Conservation (phyloP, 2,797 vertebrate genomes). For the Otus scops region DNA sequence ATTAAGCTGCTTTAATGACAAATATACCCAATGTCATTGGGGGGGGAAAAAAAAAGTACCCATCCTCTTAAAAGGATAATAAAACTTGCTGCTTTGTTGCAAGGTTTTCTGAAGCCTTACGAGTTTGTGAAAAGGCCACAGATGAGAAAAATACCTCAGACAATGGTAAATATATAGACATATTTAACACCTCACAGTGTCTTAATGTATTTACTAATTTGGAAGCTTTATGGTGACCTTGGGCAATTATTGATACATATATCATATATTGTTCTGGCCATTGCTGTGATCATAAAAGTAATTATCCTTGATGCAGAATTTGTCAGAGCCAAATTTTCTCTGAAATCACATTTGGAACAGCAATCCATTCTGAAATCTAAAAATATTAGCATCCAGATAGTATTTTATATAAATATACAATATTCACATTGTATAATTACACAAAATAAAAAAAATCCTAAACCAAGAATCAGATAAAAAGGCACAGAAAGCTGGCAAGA, state of each 20-base stretch:
- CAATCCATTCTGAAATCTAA: neutral
- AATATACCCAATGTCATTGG: neutral
- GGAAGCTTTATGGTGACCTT: neutral
- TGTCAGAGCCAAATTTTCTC: neutral
- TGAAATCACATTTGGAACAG: neutral
- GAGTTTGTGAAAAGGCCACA: neutral
- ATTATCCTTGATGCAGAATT: neutral
- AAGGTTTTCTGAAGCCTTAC: neutral
- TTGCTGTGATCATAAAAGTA: neutral
- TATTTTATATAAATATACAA: neutral
- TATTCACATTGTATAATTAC: neutral
- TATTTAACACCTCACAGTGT: neutral
- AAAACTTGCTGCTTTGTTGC: neutral
- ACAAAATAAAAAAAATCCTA: neutral
- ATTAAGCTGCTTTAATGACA: neutral
- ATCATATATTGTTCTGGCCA: neutral
- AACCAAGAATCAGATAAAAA: neutral
- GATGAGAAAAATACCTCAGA: neutral
- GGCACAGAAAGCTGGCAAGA: neutral
- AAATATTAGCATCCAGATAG: too few relatives aligned
- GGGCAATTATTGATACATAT: neutral
- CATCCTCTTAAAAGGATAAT: neutral
- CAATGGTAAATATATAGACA: neutral
- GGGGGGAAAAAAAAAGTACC: neutral
- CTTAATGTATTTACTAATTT: neutral